These are phyloP conservation scores for Hippopotamus amphibius DNA, from an alignment of 2,113 vertebrate species.

Conservation along the genomic window DNA sequence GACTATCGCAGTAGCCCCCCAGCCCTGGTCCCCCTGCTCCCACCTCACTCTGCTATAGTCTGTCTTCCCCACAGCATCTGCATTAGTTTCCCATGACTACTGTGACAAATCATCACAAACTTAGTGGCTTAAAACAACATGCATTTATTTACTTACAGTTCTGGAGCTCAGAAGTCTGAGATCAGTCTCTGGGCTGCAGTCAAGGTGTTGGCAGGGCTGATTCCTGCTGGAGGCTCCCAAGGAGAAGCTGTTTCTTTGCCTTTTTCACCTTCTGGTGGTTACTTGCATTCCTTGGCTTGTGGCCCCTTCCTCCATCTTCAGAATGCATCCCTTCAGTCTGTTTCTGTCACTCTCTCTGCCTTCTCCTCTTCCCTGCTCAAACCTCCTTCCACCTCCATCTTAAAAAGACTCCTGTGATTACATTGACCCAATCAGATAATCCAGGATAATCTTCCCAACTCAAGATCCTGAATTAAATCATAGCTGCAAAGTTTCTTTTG, in stretches of 20 bases:
- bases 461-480: background rate
- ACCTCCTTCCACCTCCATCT: background rate
- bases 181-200: background rate
- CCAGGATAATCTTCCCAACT: background rate
- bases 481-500: background rate
- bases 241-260: background rate
- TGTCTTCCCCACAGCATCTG: background rate
- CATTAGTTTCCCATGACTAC: background rate
- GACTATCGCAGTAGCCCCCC: background rate
- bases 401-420: background rate
- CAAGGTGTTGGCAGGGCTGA: background rate
- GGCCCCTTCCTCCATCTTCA: background rate
- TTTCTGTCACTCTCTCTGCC: background rate
- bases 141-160: background rate
- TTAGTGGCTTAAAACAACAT: background rate
- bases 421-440: background rate
- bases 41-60: accelerated
- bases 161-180: background rate
- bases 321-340: background rate
- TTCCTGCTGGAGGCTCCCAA: background rate
- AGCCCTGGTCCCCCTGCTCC: no score
- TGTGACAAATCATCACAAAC: background rate
- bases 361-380: background rate
- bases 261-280: background rate
- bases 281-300: background rate